phyloP scores from a whole-genome alignment of 2,797 vertebrate species.

The Sylvilagus floridanus region DNA sequence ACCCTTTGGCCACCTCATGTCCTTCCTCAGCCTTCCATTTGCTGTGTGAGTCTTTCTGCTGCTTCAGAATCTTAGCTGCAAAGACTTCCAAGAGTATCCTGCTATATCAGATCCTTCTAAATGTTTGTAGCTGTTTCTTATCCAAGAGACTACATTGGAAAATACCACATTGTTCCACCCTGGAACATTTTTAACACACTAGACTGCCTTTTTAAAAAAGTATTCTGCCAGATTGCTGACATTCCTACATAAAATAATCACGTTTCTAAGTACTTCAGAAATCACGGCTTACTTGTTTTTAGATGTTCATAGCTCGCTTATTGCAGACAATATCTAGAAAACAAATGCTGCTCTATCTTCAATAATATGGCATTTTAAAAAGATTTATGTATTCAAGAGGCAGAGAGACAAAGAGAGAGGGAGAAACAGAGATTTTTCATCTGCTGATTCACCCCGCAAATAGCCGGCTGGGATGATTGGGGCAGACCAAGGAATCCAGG shows the following conservation, averaged over 20 bases:
- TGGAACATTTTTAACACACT: constrained; percentile 63
- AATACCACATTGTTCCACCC: not conserved
- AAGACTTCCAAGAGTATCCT: constrained; percentile 44
- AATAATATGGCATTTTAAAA: not conserved
- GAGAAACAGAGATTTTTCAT: no score
- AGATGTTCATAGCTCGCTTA: not conserved
- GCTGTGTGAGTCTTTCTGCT: constrained; percentile 40
- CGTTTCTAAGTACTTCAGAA: constrained; percentile 55
- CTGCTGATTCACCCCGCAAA: no score
- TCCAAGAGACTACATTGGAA: constrained; percentile 47
- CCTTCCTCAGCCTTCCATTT: constrained; percentile 60
- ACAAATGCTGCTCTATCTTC: not conserved
- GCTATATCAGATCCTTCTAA: constrained; percentile 36
- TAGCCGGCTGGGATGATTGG: no score
- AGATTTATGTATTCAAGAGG: no score
- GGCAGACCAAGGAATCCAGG: no score
- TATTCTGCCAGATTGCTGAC: constrained; percentile 52
- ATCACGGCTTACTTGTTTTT: not conserved
- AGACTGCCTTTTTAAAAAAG: constrained; percentile 63
- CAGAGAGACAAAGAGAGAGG: no score
- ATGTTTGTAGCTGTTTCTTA: constrained; percentile 70
- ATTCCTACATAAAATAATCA: constrained; percentile 57
- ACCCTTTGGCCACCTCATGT: constrained; percentile 1
- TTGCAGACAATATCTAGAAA: not conserved
- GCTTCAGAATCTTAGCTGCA: constrained; percentile 50